Conservation (phyloP, 2,113 vertebrate genomes). For the Ciconia maguari region DNA sequence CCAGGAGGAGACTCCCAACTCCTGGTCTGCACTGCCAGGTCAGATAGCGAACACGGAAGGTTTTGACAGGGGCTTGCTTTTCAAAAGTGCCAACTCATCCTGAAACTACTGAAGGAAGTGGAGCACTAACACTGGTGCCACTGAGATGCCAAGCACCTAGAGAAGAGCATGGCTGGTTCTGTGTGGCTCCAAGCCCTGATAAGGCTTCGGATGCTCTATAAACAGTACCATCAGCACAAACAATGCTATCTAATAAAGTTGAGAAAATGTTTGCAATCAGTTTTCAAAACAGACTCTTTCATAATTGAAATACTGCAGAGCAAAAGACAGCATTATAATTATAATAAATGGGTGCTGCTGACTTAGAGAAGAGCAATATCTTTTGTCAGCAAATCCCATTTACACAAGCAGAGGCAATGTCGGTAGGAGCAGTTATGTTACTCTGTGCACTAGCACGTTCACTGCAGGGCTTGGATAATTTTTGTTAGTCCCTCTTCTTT, state of each 20-base stretch:
- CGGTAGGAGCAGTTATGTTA: background rate
- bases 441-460: background rate
- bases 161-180: background rate
- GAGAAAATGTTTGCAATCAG: conserved; percentile 32
- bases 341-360: conserved; percentile 11
- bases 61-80: background rate
- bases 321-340: conserved; percentile 13
- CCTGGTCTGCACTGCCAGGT: background rate
- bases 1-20: background rate
- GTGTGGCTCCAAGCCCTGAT: background rate
- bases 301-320: conserved; percentile 39
- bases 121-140: background rate
- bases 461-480: background rate
- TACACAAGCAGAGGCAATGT: background rate
- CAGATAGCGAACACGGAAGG: background rate
- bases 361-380: background rate
- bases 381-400: conserved; percentile 29
- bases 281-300: conserved; percentile 13
- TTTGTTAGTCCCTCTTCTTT: background rate
- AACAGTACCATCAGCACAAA: background rate
- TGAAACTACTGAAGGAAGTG: background rate
- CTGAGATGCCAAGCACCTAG: background rate
- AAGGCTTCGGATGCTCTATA: background rate
- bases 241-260: background rate
- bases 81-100: background rate